Evolutionary conservation across 2,888 invertebrate species (phyloP).

Genomic region (Lycaena phlaeas): DNA sequence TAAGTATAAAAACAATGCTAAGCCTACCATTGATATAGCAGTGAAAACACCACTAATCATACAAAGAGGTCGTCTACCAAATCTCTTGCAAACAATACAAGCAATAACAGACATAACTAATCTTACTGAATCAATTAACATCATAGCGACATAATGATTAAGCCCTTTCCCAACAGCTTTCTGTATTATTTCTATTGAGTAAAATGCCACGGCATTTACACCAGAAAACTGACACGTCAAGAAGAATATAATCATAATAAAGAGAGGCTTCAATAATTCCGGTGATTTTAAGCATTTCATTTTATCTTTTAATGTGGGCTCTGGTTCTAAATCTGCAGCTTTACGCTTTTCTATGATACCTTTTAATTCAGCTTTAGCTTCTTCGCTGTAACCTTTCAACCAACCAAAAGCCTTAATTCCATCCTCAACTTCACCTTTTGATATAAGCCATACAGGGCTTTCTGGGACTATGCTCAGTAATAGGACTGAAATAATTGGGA

Average conservation of each 20-base stretch:
- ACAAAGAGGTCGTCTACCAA: slow-evolving; percentile 76
- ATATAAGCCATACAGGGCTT: slow-evolving; percentile 79
- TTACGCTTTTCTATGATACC: slow-evolving; percentile 57
- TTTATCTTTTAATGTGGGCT: slow-evolving; percentile 40
- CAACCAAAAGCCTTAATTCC: slow-evolving; percentile 74
- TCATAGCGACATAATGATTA: slow-evolving; percentile 77
- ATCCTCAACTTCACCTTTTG: slow-evolving; percentile 69
- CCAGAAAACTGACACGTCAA: slow-evolving; percentile 80
- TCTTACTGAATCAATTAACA: slow-evolving; percentile 76
- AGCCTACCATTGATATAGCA: slow-evolving; percentile 69
- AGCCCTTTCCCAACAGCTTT: slow-evolving; percentile 71
- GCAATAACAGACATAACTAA: slow-evolving; percentile 75
- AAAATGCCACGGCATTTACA: slow-evolving; percentile 80
- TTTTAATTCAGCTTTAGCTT: slow-evolving; percentile 63
- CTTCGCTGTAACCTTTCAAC: slow-evolving; percentile 71
- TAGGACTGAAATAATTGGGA: slow-evolving; percentile 65
- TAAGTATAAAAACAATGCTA: slow-evolving; percentile 62
- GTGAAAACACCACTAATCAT: slow-evolving; percentile 77
- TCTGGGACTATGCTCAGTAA: slow-evolving; percentile 75
- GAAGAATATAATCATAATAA: slow-evolving; percentile 77
- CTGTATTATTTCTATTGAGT: slow-evolving; percentile 78
- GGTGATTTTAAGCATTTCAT: slow-evolving; percentile 48
- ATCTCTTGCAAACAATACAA: slow-evolving; percentile 74
- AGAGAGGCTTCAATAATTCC: slow-evolving; percentile 72
- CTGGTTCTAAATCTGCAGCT: slow-evolving; percentile 38